phyloP scores from a whole-genome alignment of 2,888 invertebrate genomes.

The Calliphora vomitoria region DNA sequence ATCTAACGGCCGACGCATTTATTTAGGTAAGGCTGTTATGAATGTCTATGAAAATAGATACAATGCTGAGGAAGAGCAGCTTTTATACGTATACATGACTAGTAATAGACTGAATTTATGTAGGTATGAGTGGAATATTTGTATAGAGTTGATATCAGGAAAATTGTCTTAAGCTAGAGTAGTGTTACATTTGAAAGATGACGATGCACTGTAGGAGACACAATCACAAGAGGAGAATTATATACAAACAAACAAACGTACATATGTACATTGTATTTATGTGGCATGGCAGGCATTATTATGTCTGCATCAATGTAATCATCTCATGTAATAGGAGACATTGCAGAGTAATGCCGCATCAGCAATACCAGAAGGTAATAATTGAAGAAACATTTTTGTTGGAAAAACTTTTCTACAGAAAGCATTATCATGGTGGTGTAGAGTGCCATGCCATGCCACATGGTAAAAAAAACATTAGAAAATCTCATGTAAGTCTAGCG shows the following conservation, averaged over 20 bases:
- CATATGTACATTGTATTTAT: conserved; percentile 2
- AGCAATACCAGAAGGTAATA: conserved; percentile 65
- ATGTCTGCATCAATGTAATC: conserved; percentile 16
- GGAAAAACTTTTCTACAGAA: conserved; percentile 54
- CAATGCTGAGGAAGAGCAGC: conserved; percentile 28
- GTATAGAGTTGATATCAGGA: conserved; percentile 47
- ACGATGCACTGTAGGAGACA: conserved; percentile 13
- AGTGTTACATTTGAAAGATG: conserved; percentile 53
- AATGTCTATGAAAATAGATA: conserved; percentile 63
- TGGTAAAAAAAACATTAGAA: conserved; percentile 59
- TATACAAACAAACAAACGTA: not conserved
- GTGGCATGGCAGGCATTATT: not conserved
- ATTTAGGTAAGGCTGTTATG: not conserved
- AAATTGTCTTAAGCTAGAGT: conserved; percentile 57
- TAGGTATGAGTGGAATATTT: conserved; percentile 21
- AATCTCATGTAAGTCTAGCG: conserved; percentile 50
- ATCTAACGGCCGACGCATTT: not conserved
- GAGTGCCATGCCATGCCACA: not conserved
- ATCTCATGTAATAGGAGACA: conserved; percentile 66
- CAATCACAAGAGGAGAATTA: conserved; percentile 24
- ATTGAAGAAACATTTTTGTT: conserved; percentile 43
- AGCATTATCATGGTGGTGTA: not conserved
- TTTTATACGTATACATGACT: not conserved
- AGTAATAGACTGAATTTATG: conserved; percentile 24
- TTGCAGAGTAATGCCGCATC: conserved; percentile 61